Conservation (phyloP, 2,113 vertebrate genomes). For the Bostrychus sinensis region DNA sequence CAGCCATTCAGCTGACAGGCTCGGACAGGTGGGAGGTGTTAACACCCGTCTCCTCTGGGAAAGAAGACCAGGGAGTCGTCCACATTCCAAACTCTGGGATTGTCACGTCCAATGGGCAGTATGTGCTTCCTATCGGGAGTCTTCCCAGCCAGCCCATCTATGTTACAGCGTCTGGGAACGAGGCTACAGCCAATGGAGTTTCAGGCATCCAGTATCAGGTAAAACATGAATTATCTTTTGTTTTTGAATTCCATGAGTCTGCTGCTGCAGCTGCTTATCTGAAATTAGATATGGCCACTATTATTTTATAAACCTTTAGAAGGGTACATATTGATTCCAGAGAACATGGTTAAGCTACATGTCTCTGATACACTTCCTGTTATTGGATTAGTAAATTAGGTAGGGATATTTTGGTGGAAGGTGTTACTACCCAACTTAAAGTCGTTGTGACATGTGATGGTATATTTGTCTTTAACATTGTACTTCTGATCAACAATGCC, state of each 20-base stretch:
- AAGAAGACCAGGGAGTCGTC: slow-evolving; percentile 94
- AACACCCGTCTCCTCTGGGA: slow-evolving; percentile 87
- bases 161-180: slow-evolving; percentile 91
- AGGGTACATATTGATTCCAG: not conserved
- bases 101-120: slow-evolving; percentile 94
- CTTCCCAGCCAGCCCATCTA: slow-evolving; percentile 97
- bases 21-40: slow-evolving; percentile 97
- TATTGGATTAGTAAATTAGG: no score
- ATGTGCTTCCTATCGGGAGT: slow-evolving; percentile 95
- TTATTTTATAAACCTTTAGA: not conserved
- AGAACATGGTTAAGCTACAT: not conserved
- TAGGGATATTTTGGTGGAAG: no score
- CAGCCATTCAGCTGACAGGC: slow-evolving; percentile 92
- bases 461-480: no score
- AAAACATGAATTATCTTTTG: not conserved
- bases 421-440: no score
- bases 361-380: no score
- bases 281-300: no score
- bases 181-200: slow-evolving; percentile 88
- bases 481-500: no score
- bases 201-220: slow-evolving; percentile 92
- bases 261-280: no score
- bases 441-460: no score
- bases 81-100: slow-evolving; percentile 93
- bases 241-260: not conserved